phyloP scores from a whole-genome alignment of 2,888 invertebrate genomes.

The Neria commutata region DNA sequence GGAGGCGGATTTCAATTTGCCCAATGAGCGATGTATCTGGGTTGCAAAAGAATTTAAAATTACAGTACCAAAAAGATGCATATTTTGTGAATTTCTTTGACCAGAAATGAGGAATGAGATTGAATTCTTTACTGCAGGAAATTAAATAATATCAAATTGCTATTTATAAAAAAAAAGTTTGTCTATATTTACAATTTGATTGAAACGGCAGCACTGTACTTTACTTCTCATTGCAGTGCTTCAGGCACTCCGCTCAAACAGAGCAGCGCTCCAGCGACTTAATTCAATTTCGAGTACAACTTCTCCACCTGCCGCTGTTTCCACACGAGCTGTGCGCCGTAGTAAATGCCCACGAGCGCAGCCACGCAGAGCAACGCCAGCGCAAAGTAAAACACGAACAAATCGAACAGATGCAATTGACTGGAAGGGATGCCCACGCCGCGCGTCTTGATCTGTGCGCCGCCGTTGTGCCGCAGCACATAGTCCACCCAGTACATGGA shows the following conservation, averaged over 20 bases:
- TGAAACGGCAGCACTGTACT: too few species aligned
- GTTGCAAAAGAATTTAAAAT: too few species aligned
- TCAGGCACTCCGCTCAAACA: neutral
- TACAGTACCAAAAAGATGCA: too few species aligned
- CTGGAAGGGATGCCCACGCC: conserved; percentile 52
- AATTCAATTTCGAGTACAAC: conserved; percentile 46
- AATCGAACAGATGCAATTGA: conserved; percentile 57
- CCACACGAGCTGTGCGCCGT: conserved; percentile 29
- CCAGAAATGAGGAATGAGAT: too few species aligned
- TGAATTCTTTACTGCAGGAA: too few species aligned
- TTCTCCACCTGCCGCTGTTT: conserved; percentile 36
- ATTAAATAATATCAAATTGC: too few species aligned
- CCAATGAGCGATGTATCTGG: too few species aligned
- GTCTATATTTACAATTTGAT: too few species aligned
- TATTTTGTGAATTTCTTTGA: too few species aligned
- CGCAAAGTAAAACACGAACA: conserved; percentile 57
- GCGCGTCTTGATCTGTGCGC: conserved; percentile 49
- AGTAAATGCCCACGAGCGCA: conserved; percentile 33
- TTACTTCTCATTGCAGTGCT: neutral
- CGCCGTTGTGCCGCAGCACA: conserved; percentile 58
- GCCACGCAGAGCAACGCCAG: conserved; percentile 38
- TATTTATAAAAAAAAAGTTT: too few species aligned
- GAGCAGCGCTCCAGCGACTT: too few species aligned
- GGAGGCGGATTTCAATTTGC: too few species aligned
- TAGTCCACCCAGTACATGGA: conserved; percentile 62